Evolutionary conservation across 1,140 invertebrate species (phyloP).

Genomic region (Microplitis demolitor): DNA sequence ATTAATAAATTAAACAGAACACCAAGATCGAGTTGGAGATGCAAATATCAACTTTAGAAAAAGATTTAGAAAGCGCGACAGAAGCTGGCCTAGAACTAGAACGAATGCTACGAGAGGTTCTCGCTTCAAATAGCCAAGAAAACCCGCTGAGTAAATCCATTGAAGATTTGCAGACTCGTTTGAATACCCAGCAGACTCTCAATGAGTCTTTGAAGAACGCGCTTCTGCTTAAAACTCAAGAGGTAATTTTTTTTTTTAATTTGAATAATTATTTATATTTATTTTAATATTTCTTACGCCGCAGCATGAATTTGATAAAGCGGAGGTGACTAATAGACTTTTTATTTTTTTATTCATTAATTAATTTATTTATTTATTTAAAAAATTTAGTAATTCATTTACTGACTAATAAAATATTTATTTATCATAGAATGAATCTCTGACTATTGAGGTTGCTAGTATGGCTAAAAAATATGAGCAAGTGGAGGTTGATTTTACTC

Average conservation of each 20-base stretch:
- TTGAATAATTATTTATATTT: conserved; percentile 26
- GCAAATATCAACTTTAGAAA: conserved; percentile 66
- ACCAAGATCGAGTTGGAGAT: conserved; percentile 62
- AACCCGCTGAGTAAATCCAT: conserved; percentile 67
- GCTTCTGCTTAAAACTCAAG: conserved; percentile 58
- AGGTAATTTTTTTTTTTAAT: conserved; percentile 48
- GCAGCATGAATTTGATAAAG: conserved; percentile 51
- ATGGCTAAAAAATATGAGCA: conserved; percentile 45
- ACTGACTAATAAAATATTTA: conserved; percentile 5
- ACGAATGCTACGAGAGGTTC: conserved; percentile 69
- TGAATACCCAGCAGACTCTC: conserved; percentile 66
- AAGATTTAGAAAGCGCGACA: conserved; percentile 69
- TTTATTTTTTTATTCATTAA: conserved; percentile 7
- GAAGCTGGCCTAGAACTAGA: conserved; percentile 71
- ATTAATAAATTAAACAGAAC: conserved; percentile 34
- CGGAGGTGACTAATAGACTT: conserved; percentile 42
- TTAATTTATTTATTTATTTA: background rate
- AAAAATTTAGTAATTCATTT: background rate
- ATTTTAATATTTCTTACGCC: conserved; percentile 30
- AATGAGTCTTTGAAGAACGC: conserved; percentile 57
- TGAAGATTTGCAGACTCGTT: conserved; percentile 67
- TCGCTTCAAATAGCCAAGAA: conserved; percentile 65
- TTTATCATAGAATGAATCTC: conserved; percentile 52
- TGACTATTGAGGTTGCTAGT: conserved; percentile 41
- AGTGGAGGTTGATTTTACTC: conserved; percentile 43